Percentiles rank a stretch among this genome's conserved stretches.
phyloP scores from a whole-genome alignment of 2,797 vertebrate species.

The Anomalospiza imberbis region DNA sequence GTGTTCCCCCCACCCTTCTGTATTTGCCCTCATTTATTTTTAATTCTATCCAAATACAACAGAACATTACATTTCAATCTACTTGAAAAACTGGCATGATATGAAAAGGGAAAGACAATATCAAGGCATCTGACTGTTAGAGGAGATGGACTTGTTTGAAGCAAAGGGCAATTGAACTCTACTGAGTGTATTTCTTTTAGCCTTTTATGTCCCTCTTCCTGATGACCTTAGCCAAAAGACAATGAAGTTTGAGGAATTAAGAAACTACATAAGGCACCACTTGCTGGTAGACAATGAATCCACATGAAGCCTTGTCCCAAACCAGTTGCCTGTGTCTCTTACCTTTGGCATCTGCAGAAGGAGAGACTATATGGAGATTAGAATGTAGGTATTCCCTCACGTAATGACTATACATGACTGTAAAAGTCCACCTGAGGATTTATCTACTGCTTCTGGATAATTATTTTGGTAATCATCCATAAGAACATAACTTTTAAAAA shows the following conservation, averaged over 20 bases:
- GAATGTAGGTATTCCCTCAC: not conserved
- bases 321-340: not conserved
- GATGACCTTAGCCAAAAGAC: not conserved
- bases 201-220: not conserved
- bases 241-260: not conserved
- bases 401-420: not conserved
- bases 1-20: not conserved
- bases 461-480: conserved; percentile 40
- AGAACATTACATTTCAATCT: not conserved
- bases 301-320: not conserved
- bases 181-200: not conserved
- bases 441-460: not conserved
- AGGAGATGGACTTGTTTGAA: not conserved
- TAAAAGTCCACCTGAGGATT: not conserved
- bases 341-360: not conserved
- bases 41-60: not conserved
- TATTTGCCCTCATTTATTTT: conserved; percentile 10
- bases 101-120: not conserved
- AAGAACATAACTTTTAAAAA: conserved; percentile 41
- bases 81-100: not conserved
- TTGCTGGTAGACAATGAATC: not conserved
- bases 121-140: not conserved
- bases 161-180: not conserved
- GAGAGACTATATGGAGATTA: not conserved
- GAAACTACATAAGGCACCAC: not conserved